Percentiles rank a stretch among this genome's conserved stretches.
Evolutionary conservation across 1,140 invertebrate genomes (phyloP).

Genomic region (Platyscapa corneri): DNA sequence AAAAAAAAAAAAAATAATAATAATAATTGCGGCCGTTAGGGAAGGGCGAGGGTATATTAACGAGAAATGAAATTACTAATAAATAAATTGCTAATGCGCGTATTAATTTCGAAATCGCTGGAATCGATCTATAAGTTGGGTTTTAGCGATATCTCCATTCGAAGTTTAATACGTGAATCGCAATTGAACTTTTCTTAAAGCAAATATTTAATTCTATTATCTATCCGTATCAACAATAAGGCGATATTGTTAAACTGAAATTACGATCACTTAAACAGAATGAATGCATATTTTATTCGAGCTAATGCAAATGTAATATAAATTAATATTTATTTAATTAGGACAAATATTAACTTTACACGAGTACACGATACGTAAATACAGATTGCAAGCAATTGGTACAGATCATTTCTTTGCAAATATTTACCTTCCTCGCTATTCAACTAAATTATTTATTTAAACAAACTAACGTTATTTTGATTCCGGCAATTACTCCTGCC

Average conservation of each 20-base stretch:
- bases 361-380: neutral
- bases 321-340: constrained; percentile 28
- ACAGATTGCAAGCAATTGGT: neutral
- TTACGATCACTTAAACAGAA: neutral
- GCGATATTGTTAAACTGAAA: neutral
- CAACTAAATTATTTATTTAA: constrained; percentile 8
- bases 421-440: neutral
- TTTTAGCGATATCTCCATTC: neutral
- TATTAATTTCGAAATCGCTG: neutral
- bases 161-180: neutral
- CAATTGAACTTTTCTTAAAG: neutral
- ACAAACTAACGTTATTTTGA: neutral
- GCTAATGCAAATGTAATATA: constrained; percentile 1
- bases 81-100: neutral
- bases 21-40: neutral
- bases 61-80: neutral
- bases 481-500: neutral
- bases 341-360: constrained; percentile 6
- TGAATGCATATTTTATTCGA: constrained; percentile 2
- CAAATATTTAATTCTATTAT: constrained; percentile 5
- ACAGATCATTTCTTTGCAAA: neutral
- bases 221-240: neutral
- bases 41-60: neutral
- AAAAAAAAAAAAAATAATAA: too few relatives aligned
- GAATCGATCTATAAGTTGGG: neutral